phyloP scores from a whole-genome alignment of 2,113 vertebrate genomes.

The Hemicordylus capensis region DNA sequence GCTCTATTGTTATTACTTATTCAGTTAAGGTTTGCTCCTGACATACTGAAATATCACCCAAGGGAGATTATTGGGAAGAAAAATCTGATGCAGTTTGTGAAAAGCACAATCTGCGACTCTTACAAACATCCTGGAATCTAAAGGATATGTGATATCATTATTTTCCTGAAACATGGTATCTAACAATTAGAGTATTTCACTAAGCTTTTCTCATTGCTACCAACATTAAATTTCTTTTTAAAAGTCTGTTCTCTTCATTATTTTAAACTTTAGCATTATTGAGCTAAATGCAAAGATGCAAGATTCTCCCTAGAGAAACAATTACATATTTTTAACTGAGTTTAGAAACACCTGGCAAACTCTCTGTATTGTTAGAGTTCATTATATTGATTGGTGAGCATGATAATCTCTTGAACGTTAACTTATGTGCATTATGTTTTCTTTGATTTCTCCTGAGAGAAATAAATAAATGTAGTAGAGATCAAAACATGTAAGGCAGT shows the following conservation, averaged over 20 bases:
- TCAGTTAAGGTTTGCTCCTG: not conserved
- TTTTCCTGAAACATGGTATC: not conserved
- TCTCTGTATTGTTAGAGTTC: not conserved
- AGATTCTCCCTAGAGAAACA: not conserved
- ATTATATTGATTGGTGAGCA: not conserved
- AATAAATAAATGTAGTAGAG: not conserved
- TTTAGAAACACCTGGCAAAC: not conserved
- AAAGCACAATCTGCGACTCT: not conserved
- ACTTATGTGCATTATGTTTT: not conserved
- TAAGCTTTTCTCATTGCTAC: not conserved
- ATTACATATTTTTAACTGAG: not conserved
- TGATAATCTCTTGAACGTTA: not conserved
- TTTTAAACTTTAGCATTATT: not conserved
- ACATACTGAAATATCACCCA: not conserved
- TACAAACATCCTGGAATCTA: not conserved
- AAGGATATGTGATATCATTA: not conserved
- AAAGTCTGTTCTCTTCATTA: not conserved
- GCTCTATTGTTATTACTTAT: too few species aligned
- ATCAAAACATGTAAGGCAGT: not conserved
- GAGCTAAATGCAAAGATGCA: not conserved
- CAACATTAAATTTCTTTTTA: not conserved
- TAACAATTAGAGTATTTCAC: not conserved
- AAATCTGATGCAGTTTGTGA: not conserved
- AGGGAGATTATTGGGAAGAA: too few species aligned
- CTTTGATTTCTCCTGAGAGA: not conserved